Conservation (phyloP, 2,888 invertebrate species). For the Melikaiella ostensackeni region DNA sequence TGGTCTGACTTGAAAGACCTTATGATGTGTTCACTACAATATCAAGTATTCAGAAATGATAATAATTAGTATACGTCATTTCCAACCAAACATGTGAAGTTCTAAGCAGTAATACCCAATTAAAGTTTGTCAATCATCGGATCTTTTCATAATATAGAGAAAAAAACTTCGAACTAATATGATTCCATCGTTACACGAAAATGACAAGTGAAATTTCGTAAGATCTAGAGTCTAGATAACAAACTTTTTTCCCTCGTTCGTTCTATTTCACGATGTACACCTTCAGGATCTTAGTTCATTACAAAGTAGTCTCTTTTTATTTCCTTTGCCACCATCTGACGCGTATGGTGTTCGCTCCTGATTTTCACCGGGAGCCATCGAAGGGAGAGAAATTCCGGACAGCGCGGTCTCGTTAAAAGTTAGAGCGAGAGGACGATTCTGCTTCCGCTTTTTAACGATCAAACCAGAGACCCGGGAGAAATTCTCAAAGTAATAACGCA, state of each 20-base stretch:
- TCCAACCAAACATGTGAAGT: too few relatives aligned
- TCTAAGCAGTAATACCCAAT: too few relatives aligned
- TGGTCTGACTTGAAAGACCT: too few relatives aligned
- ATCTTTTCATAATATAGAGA: too few relatives aligned
- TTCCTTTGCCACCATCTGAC: background rate
- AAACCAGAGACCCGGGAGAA: conserved; percentile 29
- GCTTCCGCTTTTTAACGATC: conserved; percentile 38
- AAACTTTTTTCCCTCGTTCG: background rate
- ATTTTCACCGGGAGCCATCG: conserved; percentile 25
- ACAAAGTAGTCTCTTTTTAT: background rate
- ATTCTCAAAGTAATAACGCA: conserved; percentile 39
- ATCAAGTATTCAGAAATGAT: too few relatives aligned
- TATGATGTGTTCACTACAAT: too few relatives aligned
- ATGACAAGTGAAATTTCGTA: background rate
- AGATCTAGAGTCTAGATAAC: background rate
- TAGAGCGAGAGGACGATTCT: conserved; percentile 27
- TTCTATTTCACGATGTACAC: background rate
- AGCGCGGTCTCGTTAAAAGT: conserved; percentile 38
- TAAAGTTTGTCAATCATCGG: too few relatives aligned
- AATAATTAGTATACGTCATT: too few relatives aligned
- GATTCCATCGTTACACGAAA: too few relatives aligned
- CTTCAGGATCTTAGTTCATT: background rate
- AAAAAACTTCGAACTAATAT: too few relatives aligned
- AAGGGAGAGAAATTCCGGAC: conserved; percentile 31
- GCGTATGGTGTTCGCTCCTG: background rate